A percentile compares a stretch with the other conserved stretches of the same genome.
These are phyloP conservation scores for Lateolabrax maculatus DNA, from an alignment of 2,797 vertebrate species.

Conservation along the genomic window DNA sequence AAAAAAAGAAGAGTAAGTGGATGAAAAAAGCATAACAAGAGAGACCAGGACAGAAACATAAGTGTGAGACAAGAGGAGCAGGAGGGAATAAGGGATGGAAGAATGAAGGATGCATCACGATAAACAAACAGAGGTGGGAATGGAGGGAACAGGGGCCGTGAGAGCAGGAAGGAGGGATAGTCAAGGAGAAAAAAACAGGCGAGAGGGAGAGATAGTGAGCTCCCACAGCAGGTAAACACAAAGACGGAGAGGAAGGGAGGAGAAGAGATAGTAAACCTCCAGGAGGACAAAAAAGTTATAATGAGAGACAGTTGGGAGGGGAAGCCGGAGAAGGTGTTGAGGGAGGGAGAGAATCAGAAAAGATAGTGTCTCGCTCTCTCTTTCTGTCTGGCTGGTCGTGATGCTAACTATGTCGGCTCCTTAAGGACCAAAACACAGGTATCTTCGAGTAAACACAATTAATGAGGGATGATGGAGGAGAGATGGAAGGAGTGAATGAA, in stretches of 20 bases:
- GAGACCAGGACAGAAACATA: constrained; percentile 7
- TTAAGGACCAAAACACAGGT: constrained; percentile 51
- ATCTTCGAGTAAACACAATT: constrained; percentile 51
- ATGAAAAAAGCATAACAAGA: constrained; percentile 23
- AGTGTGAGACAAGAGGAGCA: constrained; percentile 10
- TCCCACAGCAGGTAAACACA: constrained; percentile 56
- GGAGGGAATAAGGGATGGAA: constrained; percentile 17
- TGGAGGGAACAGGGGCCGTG: constrained; percentile 28
- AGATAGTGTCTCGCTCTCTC: constrained; percentile 12
- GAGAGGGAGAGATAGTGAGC: constrained; percentile 35
- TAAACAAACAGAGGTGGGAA: constrained; percentile 51
- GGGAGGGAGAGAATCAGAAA: constrained; percentile 34
- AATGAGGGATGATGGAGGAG: constrained; percentile 51
- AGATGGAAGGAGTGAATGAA: constrained; percentile 14
- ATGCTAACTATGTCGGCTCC: constrained; percentile 53
- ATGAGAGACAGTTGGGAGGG: constrained; percentile 41
- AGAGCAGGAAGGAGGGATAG: constrained; percentile 37
- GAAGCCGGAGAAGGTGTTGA: constrained; percentile 35
- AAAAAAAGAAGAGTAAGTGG: constrained; percentile 4
- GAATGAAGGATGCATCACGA: constrained; percentile 33
- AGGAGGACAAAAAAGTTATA: constrained; percentile 46
- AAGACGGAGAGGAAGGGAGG: constrained; percentile 38
- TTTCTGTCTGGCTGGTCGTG: constrained; percentile 17
- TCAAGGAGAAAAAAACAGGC: constrained; percentile 17
- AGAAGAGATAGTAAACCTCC: constrained; percentile 47